Conservation (phyloP, 2,113 vertebrate species). For the Tragelaphus scriptus region DNA sequence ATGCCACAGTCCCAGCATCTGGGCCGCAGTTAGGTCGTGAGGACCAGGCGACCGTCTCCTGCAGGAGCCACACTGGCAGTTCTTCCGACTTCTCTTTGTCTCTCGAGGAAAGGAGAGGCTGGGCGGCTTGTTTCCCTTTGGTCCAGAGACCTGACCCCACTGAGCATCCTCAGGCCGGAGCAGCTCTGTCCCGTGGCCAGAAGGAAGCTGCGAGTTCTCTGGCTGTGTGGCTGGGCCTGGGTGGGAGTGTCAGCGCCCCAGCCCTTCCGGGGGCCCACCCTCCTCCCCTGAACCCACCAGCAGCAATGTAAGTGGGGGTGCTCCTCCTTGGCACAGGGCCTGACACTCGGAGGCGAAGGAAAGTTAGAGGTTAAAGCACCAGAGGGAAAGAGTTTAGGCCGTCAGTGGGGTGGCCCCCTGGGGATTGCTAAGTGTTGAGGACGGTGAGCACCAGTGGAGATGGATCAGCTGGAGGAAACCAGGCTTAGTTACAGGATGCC, state of each 20-base stretch:
- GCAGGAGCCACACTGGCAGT: not conserved
- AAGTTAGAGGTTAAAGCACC: not conserved
- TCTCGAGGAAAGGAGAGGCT: not conserved
- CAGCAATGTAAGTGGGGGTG: not conserved
- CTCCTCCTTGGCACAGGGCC: not conserved
- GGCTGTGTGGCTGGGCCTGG: not conserved
- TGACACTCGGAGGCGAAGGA: not conserved
- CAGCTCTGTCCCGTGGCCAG: accelerated
- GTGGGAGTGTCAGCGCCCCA: not conserved
- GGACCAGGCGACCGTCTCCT: not conserved
- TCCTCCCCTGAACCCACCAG: not conserved
- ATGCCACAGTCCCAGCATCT: too few relatives aligned
- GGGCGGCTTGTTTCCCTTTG: not conserved
- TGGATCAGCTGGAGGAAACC: not conserved
- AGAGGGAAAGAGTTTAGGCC: not conserved
- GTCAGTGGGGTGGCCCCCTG: not conserved
- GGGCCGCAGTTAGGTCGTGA: not conserved
- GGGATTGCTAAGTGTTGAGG: not conserved
- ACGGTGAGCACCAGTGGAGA: not conserved
- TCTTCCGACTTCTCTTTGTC: not conserved
- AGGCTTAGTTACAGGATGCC: not conserved
- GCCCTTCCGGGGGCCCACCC: not conserved
- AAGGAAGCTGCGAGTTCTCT: not conserved
- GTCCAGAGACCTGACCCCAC: not conserved
- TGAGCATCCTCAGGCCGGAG: not conserved